Evolutionary conservation across 2,113 vertebrate species (phyloP).

Genomic region (Meles meles): DNA sequence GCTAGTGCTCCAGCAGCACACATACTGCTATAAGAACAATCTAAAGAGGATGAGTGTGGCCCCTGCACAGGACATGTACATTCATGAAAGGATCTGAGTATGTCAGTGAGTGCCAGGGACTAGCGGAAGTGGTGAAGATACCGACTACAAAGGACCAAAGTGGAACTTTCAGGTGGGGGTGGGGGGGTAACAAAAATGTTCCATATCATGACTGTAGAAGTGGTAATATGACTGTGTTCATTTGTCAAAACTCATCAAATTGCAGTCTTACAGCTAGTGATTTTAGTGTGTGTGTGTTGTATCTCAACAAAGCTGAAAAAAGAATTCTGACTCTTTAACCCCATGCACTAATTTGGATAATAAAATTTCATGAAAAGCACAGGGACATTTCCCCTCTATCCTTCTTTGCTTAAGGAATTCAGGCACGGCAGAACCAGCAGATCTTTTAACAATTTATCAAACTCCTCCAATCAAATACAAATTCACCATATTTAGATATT

Average conservation of each 20-base stretch:
- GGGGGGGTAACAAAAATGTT: neutral
- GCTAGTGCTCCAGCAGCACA: neutral
- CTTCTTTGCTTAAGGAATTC: neutral
- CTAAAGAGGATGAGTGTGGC: neutral
- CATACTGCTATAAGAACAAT: neutral
- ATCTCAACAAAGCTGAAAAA: neutral
- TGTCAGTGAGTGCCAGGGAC: neutral
- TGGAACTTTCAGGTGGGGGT: neutral
- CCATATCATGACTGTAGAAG: neutral
- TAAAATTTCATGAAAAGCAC: neutral
- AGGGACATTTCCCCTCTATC: neutral
- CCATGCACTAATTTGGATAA: neutral
- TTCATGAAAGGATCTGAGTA: neutral
- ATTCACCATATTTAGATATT: neutral
- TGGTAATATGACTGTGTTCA: neutral
- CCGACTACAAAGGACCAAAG: neutral
- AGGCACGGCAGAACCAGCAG: neutral
- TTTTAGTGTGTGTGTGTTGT: neutral
- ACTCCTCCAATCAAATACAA: neutral
- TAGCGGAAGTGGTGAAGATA: accelerated
- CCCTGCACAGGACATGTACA: accelerated
- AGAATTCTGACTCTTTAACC: neutral
- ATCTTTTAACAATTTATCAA: neutral
- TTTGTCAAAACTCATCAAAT: neutral
- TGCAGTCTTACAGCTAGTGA: neutral